Conservation (phyloP, 64 coral and sea anemone species). For the Catalaphyllia jardinei region DNA sequence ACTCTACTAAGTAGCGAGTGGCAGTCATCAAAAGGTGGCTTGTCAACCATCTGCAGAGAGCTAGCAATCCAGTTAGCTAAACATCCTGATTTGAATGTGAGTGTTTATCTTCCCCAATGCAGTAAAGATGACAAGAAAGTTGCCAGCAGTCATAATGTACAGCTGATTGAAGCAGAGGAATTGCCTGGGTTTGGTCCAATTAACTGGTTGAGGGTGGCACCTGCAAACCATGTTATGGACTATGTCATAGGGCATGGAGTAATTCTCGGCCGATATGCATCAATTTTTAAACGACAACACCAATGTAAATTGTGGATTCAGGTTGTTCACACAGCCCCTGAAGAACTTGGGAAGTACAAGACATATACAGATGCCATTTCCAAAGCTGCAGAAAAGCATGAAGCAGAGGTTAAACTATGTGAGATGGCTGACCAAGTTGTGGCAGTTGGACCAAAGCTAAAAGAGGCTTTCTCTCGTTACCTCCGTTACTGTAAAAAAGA, state of each 20-base stretch:
- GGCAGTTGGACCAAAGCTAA: neutral
- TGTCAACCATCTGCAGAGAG: slow-evolving; percentile 10
- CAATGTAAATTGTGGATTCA: neutral
- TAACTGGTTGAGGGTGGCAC: neutral
- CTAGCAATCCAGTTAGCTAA: neutral
- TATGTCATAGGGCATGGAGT: neutral
- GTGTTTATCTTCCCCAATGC: neutral
- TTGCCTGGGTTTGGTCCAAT: neutral
- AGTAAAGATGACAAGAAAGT: neutral
- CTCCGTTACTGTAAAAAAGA: neutral
- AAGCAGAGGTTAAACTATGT: neutral
- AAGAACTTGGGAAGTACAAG: slow-evolving; percentile 26
- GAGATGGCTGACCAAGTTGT: neutral
- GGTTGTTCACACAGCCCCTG: neutral
- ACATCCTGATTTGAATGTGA: neutral
- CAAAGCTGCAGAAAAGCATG: neutral
- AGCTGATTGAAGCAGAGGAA: slow-evolving; percentile 1
- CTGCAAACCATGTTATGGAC: neutral
- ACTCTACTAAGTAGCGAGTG: neutral
- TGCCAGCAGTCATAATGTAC: neutral
- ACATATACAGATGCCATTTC: neutral
- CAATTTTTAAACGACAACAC: neutral
- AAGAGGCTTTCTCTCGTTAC: neutral
- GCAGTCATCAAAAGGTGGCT: neutral
- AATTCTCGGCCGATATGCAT: neutral